phyloP scores from a whole-genome alignment of 2,888 invertebrate genomes.

The Crocallis elinguaria region DNA sequence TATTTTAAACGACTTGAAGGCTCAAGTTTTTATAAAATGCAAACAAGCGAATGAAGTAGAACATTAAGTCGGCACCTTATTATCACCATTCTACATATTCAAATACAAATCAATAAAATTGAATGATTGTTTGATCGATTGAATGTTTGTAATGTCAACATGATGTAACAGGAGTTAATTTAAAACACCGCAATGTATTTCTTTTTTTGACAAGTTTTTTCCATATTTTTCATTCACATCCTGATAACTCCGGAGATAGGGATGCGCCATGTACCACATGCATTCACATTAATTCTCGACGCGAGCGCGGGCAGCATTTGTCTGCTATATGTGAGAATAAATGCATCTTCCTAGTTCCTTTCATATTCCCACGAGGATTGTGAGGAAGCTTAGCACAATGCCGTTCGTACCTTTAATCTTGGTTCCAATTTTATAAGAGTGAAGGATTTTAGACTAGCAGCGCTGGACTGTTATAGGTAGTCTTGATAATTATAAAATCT shows the following conservation, averaged over 20 bases:
- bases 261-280: not conserved
- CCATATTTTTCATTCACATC: not conserved
- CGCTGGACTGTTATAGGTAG: not conserved
- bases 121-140: no score
- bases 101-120: no score
- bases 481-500: no score
- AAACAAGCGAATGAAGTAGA: no score
- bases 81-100: no score
- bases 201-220: not conserved
- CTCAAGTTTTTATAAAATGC: no score
- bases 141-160: no score
- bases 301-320: conserved; percentile 4
- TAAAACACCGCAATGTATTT: no score
- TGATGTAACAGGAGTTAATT: no score
- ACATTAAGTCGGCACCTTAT: no score
- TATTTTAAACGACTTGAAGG: no score
- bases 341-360: conserved; percentile 10
- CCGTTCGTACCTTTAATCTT: conserved; percentile 12
- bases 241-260: not conserved
- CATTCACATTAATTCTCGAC: conserved; percentile 8
- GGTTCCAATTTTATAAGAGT: conserved; percentile 13
- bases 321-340: conserved; percentile 7
- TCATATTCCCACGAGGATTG: conserved; percentile 6
- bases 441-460: not conserved
- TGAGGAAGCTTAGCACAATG: not conserved